Conservation (phyloP, 1,140 invertebrate species). For the Bradysia coprophila region DNA sequence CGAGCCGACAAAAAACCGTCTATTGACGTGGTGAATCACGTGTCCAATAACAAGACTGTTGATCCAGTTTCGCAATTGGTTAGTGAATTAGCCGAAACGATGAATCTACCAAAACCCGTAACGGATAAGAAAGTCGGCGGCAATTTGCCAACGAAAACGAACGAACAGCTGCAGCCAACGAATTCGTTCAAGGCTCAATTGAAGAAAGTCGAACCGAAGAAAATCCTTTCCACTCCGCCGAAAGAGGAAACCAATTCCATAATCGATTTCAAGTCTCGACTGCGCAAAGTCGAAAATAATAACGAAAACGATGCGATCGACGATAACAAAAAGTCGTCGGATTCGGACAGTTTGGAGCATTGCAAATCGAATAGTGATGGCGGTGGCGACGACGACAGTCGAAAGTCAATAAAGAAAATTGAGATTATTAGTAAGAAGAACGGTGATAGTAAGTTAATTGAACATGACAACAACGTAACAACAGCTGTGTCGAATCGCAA, state of each 20-base stretch:
- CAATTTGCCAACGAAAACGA: background rate
- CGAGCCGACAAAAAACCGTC: conserved; percentile 36
- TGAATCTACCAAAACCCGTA: conserved; percentile 28
- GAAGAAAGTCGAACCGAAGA: conserved; percentile 45
- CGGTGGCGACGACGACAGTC: background rate
- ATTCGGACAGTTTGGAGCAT: background rate
- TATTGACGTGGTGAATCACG: conserved; percentile 21
- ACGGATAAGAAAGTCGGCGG: conserved; percentile 5
- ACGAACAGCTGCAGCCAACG: background rate
- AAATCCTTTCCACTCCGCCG: conserved; percentile 22
- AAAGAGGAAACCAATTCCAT: conserved; percentile 40
- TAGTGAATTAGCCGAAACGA: conserved; percentile 45
- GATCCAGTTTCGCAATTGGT: conserved; percentile 63
- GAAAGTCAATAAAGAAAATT: conserved; percentile 17
- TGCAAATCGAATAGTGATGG: background rate
- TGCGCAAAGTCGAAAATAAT: conserved; percentile 57
- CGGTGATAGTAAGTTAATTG: background rate
- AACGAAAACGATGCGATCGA: conserved; percentile 1
- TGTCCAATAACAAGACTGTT: conserved; percentile 20
- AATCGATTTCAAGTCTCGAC: conserved; percentile 66
- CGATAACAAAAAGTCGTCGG: conserved; percentile 1
- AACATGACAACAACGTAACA: conserved; percentile 7
- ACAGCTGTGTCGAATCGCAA: background rate
- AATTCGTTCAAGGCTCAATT: conserved; percentile 38
- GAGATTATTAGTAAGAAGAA: conserved; percentile 12